Percentiles rank a stretch among this genome's conserved stretches.
These are phyloP conservation scores for Cheilosia soror DNA, from an alignment of 2,888 invertebrate genomes.

Conservation along the genomic window DNA sequence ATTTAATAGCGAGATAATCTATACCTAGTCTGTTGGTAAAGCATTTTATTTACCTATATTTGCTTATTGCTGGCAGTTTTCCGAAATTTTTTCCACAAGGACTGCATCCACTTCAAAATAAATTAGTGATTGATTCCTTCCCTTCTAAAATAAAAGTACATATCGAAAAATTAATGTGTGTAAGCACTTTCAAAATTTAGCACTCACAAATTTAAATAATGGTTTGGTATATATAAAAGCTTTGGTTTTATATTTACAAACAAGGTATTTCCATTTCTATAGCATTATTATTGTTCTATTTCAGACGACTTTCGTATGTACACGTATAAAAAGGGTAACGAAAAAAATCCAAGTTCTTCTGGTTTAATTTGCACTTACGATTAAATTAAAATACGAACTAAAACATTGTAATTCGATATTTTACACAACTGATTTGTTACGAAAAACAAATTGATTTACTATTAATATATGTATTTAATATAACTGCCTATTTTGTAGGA, in stretches of 20 bases:
- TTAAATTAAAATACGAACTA: constrained; percentile 10
- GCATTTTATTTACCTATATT: constrained; percentile 18
- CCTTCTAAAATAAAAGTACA: too few species aligned
- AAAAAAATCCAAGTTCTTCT: neutral
- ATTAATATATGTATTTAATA: constrained; percentile 4
- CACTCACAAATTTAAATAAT: too few species aligned
- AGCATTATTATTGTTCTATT: too few species aligned
- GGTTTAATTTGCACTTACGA: constrained; percentile 15
- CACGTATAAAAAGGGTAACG: too few species aligned
- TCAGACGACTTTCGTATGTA: too few species aligned
- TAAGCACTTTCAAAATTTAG: too few species aligned
- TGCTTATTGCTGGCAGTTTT: constrained; percentile 20
- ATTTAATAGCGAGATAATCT: too few species aligned
- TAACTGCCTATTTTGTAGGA: neutral
- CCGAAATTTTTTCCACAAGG: neutral
- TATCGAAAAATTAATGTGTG: too few species aligned
- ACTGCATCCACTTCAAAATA: neutral
- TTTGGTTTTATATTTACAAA: too few species aligned
- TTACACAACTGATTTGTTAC: neutral
- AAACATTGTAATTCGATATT: constrained; percentile 1
- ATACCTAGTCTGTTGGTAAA: neutral
- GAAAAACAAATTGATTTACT: constrained; percentile 4
- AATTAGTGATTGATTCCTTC: neutral
- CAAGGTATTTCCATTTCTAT: too few species aligned
- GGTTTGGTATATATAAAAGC: too few species aligned